A percentile compares a stretch with the other conserved stretches of the same genome.
phyloP scores from a whole-genome alignment of 2,888 invertebrate species.

The Athalia cordata region DNA sequence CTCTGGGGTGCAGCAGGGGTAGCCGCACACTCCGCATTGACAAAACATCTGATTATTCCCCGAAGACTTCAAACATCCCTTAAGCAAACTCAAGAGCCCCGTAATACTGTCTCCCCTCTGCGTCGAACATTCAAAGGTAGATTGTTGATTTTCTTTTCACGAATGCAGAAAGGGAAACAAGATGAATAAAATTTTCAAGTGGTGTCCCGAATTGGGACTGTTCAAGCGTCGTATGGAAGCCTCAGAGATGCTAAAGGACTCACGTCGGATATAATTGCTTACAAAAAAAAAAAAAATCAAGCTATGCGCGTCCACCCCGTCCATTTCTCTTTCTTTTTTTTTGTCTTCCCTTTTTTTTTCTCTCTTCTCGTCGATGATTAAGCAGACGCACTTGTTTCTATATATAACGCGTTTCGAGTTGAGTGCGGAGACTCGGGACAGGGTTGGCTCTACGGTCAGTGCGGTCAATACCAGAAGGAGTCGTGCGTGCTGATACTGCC shows the following conservation, averaged over 20 bases:
- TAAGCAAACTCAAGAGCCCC: constrained; percentile 39
- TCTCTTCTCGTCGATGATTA: constrained; percentile 9
- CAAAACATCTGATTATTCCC: constrained; percentile 56
- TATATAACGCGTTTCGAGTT: neutral
- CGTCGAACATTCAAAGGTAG: constrained; percentile 31
- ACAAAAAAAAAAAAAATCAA: neutral
- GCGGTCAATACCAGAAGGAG: constrained; percentile 63
- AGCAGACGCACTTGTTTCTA: neutral
- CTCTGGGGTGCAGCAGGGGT: constrained; percentile 28
- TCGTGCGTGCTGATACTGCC: constrained; percentile 68
- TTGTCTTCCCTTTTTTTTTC: neutral
- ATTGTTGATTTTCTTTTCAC: constrained; percentile 42
- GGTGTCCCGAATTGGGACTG: constrained; percentile 40
- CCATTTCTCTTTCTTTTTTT: neutral
- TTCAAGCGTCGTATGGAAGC: constrained; percentile 20
- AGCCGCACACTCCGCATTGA: constrained; percentile 46
- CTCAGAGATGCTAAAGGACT: neutral
- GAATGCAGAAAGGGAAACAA: constrained; percentile 45
- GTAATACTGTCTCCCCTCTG: constrained; percentile 39
- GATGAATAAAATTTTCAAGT: constrained; percentile 44
- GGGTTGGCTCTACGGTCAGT: constrained; percentile 37
- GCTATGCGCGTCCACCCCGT: neutral
- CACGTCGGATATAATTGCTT: constrained; percentile 1
- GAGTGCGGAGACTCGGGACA: neutral
- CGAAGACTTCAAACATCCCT: constrained; percentile 54